A percentile compares a stretch with the other conserved stretches of the same genome.
Conservation (phyloP, 2,113 vertebrate species). For the Natator depressus region DNA sequence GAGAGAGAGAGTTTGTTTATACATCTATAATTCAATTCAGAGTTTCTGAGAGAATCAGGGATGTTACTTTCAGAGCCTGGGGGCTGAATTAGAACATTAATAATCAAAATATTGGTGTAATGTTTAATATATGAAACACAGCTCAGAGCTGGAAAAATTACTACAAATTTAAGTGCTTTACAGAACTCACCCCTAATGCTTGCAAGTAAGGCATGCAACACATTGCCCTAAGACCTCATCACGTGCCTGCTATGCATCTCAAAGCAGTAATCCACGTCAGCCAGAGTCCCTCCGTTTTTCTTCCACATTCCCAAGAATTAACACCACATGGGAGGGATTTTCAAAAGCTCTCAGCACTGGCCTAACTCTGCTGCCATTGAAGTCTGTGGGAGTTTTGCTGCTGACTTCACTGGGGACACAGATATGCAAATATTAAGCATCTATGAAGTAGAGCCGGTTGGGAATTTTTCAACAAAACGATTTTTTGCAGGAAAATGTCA, state of each 20-base stretch:
- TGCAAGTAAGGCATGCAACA: neutral
- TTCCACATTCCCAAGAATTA: neutral
- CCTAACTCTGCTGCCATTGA: neutral
- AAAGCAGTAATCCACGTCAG: neutral
- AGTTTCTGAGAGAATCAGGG: neutral
- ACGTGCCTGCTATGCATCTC: neutral
- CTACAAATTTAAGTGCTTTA: neutral
- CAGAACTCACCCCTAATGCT: neutral
- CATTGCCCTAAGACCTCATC: neutral
- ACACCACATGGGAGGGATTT: neutral
- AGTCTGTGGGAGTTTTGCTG: neutral
- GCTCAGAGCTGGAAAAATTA: slow-evolving; percentile 16
- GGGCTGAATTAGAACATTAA: neutral
- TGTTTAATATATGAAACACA: neutral
- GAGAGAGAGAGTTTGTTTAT: neutral
- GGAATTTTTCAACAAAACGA: neutral
- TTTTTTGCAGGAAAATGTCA: neutral
- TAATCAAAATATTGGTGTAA: neutral
- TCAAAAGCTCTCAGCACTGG: neutral
- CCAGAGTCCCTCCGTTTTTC: neutral
- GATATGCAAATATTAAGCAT: neutral
- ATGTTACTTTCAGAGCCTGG: neutral
- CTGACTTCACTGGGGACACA: neutral
- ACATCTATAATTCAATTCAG: neutral
- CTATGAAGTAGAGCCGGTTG: neutral